Base-by-base conservation (phyloP, 1,140 invertebrate species). In the Aphelinus certus region DNA sequence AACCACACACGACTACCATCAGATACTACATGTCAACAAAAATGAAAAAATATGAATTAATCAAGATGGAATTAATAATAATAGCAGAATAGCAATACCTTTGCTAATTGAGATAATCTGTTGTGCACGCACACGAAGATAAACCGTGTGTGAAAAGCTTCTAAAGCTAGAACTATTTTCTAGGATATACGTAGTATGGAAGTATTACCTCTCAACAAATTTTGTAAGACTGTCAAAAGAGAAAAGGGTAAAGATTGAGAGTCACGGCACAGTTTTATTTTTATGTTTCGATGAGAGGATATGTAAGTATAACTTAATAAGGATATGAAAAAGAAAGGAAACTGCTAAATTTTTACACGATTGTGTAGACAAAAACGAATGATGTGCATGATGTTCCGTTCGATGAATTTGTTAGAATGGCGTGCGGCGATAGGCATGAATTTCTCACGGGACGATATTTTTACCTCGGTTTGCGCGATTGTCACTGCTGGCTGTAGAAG, bases 1-100 rank as follows among this genome's bases (percentile, higher is more conserved):
- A 88, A 88, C 87, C 87, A 88, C 26, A 88, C 88, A 76, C 87
- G 83, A 77, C 84, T 84, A 10, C 86, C 85, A 67, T 89, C 88
- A 49, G 86, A 86, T 78, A 83, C 87, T 89, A 75, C 9, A 81
- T 79, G 76, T 71, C 49, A 56, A n/a, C 62, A 63, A 65, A 76
- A 9, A 60, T 57, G 7, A 2, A 51, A 66, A 7, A 5, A 46
- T 49, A 60, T 6, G 10, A 6, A 57, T 48, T 45, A n/a, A 26
- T 70, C 62, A 76, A 49, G 26, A 49, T 3, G 4, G 10, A 48
- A 64, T 3, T 2, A 7, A 43, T 43, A 56, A 7, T 5, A 3
- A 7, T 1, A 67, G 57, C 3, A 43, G 63, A 53, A 49, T 43
- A 71, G 75, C 69, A 71, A 42, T 76, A 76, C 75, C 75, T 76